Base-by-base conservation (phyloP, 2,113 vertebrate genomes). In the Nothocercus nigrocapillus region DNA sequence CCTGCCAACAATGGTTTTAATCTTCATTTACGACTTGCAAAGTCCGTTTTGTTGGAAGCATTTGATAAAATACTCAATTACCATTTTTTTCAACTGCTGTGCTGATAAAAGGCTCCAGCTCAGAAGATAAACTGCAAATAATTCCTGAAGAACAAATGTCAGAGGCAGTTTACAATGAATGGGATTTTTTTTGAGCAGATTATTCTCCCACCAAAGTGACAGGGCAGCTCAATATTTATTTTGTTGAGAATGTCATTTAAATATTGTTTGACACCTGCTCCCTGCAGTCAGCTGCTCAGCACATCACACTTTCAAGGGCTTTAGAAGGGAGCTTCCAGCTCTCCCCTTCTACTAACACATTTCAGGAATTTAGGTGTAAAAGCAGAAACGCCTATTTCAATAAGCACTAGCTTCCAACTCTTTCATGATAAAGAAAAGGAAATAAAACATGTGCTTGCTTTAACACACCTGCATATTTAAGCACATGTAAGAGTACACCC, bases 61-160 rank as follows among this genome's bases (percentile, higher is more conserved):
- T 98, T 98, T 98, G 98, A 98, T 98, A 98, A 98, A 98, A 98
- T 98, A 98, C 97, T 98, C 98, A 98, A 98, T 98, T 98, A 98
- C 97, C 97, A 96, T 97, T 98, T 98, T 98, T 98, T 97, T 98
- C 97, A 97, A 98, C 97, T 98, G 97, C 97, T 96, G 94, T 91
- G 93, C 97, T 97, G 97, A 98, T 98, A 98, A 98, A 98, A 97
- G 94, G 84, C 96, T 97, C 97, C 51, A 94, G 95, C 95, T 97
- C 93, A 92, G 91, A 98, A 98, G 97, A 98, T 98, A 98, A 98
- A 98, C 97, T 97, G 96, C 97, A 98, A 98, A 98, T 98, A 98
- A 98, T 98, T 98, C 97, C 97, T 96, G 89, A 95, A 97, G 97
- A 98, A 98, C 97, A 98, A 98, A 98, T 98, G 97, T 98, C 98